Evolutionary conservation across 2,113 vertebrate species (phyloP).

Genomic region (Equus quagga): DNA sequence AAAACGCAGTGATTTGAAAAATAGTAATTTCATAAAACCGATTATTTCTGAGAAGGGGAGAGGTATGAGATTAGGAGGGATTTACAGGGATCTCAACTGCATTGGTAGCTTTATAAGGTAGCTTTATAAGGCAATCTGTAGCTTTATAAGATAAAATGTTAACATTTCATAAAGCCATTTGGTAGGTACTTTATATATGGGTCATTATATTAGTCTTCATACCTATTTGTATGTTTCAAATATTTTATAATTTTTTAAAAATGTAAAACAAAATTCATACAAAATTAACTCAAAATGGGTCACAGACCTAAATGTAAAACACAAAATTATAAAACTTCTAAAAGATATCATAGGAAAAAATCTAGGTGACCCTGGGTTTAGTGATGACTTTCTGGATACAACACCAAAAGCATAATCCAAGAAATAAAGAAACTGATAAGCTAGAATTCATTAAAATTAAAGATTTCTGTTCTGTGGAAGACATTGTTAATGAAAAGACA

Average conservation of each 20-base stretch:
- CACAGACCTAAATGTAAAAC: neutral
- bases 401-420: neutral
- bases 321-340: neutral
- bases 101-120: neutral
- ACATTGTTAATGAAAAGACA: neutral
- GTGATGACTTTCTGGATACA: neutral
- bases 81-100: neutral
- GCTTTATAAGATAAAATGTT: constrained; percentile 39
- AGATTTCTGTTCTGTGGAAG: neutral
- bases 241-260: neutral
- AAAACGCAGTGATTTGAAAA: neutral
- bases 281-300: constrained; percentile 28
- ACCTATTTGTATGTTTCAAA: neutral
- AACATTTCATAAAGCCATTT: neutral
- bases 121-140: neutral
- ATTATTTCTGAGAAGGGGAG: neutral
- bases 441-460: neutral
- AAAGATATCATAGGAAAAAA: neutral
- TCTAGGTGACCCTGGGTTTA: neutral
- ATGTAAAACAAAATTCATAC: neutral
- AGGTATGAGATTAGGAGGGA: neutral
- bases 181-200: neutral
- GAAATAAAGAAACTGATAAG: neutral
- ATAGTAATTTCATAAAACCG: neutral
- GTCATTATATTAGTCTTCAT: neutral